Conservation (phyloP, 92 coral and sea anemone genomes). For the Epizoanthus rinbou region DNA sequence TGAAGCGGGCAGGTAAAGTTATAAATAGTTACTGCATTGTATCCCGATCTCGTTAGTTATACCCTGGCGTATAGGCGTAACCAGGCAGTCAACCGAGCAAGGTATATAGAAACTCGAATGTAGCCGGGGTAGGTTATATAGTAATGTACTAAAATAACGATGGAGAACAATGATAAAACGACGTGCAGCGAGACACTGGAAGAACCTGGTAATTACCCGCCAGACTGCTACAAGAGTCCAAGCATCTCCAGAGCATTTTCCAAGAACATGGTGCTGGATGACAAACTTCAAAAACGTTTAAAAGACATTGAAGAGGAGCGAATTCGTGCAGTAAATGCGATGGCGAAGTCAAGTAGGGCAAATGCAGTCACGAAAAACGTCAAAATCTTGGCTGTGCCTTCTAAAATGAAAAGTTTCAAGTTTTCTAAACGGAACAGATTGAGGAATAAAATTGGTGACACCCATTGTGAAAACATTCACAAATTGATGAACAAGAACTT, state of each 20-base stretch:
- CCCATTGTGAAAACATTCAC: neutral
- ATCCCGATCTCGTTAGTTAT: no score
- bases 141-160: no score
- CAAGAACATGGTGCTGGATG: neutral
- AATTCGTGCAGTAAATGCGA: neutral
- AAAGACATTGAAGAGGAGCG: constrained; percentile 3
- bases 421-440: neutral
- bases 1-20: no score
- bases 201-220: no score
- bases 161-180: no score
- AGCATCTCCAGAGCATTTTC: constrained; percentile 22
- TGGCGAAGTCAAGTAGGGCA: neutral
- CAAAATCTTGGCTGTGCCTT: neutral
- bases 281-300: neutral
- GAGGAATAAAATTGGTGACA: neutral
- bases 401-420: neutral
- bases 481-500: neutral
- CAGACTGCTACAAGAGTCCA: constrained; percentile 8
- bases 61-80: no score
- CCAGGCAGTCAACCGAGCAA: no score
- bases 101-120: no score
- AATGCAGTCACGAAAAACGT: neutral
- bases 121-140: no score
- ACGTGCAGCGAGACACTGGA: no score
- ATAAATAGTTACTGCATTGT: no score